Evolutionary conservation across 1,140 invertebrate genomes (phyloP), one percentile per base, ranked within the genome.

Genomic region (Drosophila sechellia): DNA sequence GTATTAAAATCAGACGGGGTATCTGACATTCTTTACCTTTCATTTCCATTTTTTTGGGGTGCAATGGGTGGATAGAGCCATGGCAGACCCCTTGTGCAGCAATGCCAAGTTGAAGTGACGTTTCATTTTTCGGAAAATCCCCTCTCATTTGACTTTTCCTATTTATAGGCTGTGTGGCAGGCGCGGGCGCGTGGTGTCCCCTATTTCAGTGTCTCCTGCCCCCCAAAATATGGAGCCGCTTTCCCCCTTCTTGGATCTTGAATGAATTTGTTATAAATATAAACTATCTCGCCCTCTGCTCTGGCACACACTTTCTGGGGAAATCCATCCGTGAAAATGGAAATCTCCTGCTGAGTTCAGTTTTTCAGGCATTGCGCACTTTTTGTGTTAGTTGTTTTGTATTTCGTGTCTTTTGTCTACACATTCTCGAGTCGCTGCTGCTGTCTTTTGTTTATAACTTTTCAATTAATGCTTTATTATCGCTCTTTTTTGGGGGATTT

Each of bases 91-190:
- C 66, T 17, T 69, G 56, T 50, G 61, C 48, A 49, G 69, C 70
- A 63, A 75, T 64, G 76, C 65, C 66, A 77, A 70, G 65, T 71
- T 77, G 50, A 78, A 77, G 76, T 78, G 75, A 78, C 74, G 74
- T 77, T 77, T 78, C 65, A 78, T 78, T 78, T 78, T 77, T 78
- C 74, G 76, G 76, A 78, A 78, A 78, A 78, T 78, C 74, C 76
- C 72, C 72, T 74, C 70, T 74, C 71, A 75, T 65, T 75, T 75
- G 72, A 56, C 59, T 75, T 43, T 64, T 43, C 46, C 65, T 77
- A 77, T 77, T 77, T 76, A 60, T 77, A 77, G 70, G 13, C 42
- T 76, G 57, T 76, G 57, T 77, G 63, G 73, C 74, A 61, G 74
- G 50, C 64, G 64, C 64, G 66, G 66, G 63, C 64, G 75, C 63